These are phyloP conservation scores for Xerus inauris DNA, from an alignment of 2,113 vertebrate species.

Conservation along the genomic window DNA sequence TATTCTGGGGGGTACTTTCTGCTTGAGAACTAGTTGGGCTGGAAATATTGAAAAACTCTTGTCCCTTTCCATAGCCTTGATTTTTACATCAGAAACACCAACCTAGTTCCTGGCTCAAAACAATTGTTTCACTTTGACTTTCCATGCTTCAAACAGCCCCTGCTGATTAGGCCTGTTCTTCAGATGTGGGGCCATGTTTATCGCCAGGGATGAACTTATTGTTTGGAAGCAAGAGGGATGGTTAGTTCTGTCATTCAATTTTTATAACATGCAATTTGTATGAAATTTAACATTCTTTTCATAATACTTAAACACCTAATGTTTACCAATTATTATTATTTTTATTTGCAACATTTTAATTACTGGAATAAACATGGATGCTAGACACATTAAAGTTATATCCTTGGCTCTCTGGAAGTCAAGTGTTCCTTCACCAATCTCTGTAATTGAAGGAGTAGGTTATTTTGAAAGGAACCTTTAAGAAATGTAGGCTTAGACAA, in stretches of 20 bases:
- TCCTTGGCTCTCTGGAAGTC: not conserved
- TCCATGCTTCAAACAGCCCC: not conserved
- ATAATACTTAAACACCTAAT: no score
- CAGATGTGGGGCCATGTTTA: not conserved
- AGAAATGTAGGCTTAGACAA: not conserved
- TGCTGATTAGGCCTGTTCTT: not conserved
- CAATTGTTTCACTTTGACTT: not conserved
- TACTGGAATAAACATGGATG: not conserved
- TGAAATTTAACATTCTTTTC: not conserved
- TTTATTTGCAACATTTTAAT: not conserved
- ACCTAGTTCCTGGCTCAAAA: not conserved
- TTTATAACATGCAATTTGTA: not conserved
- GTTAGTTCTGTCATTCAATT: not conserved
- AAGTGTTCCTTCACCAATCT: not conserved
- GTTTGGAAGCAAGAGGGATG: not conserved
- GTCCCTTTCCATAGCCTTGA: not conserved
- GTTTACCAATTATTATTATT: no score
- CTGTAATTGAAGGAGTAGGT: not conserved
- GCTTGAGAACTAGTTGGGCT: not conserved
- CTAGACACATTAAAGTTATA: not conserved
- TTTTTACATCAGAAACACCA: slow-evolving; percentile 10
- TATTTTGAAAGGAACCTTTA: not conserved
- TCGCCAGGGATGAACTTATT: not conserved
- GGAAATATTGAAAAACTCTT: not conserved
- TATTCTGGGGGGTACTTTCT: not conserved